Conservation (phyloP, 2,888 invertebrate genomes). For the Xanthorhoe designata region DNA sequence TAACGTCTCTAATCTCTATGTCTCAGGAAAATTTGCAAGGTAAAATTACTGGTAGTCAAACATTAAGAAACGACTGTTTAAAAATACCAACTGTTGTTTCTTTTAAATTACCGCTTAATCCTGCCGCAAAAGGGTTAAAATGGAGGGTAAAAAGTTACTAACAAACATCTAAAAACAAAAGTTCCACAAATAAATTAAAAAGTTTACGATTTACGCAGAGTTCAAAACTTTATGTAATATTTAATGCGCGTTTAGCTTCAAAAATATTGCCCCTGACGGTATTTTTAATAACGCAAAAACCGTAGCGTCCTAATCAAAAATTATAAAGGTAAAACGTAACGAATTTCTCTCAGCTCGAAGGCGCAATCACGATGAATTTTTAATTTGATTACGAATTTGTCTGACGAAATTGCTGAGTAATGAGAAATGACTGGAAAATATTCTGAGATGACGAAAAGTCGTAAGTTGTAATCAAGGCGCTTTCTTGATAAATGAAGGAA, state of each 20-base stretch:
- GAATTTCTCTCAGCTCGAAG: slow-evolving; percentile 32
- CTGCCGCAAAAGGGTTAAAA: slow-evolving; percentile 13
- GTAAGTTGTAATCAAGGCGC: slow-evolving; percentile 30
- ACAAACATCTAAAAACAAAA: slow-evolving; percentile 24
- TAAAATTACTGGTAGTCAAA: too few relatives aligned
- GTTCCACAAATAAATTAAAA: slow-evolving; percentile 34
- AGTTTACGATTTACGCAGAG: slow-evolving; percentile 30
- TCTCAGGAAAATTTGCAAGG: too few relatives aligned
- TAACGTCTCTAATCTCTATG: too few relatives aligned
- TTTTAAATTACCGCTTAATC: not conserved
- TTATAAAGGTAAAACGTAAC: slow-evolving; percentile 34
- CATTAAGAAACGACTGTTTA: not conserved
- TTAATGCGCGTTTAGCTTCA: slow-evolving; percentile 40
- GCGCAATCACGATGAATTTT: slow-evolving; percentile 57
- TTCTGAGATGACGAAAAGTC: slow-evolving; percentile 24
- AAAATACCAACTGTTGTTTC: not conserved
- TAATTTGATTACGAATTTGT: slow-evolving; percentile 65
- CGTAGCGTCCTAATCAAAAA: slow-evolving; percentile 35
- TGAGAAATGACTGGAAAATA: slow-evolving; percentile 44
- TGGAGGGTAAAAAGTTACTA: slow-evolving; percentile 12
- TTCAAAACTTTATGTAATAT: slow-evolving; percentile 45
- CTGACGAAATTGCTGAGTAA: slow-evolving; percentile 52
- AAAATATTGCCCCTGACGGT: slow-evolving; percentile 40
- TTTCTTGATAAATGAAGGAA: slow-evolving; percentile 25
- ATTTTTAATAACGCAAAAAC: slow-evolving; percentile 48